Evolutionary conservation across 2,113 vertebrate species (phyloP).

Genomic region (Mionectes macconnelli): DNA sequence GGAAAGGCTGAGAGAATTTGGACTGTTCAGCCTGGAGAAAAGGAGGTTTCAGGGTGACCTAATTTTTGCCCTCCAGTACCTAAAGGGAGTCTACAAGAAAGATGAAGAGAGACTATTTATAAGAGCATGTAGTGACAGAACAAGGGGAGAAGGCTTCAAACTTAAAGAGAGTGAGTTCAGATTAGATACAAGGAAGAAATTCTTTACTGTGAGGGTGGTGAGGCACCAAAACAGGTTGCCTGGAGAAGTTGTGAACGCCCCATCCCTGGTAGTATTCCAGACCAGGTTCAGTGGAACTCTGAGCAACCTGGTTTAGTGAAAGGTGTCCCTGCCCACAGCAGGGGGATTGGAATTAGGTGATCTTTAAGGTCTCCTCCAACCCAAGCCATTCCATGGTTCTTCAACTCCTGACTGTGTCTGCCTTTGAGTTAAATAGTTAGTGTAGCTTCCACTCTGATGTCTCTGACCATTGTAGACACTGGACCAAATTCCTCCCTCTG

Average conservation of each 20-base stretch:
- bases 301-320: background rate
- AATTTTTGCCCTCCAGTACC: no score
- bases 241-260: background rate
- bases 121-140: background rate
- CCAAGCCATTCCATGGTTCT: background rate
- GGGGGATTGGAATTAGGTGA: background rate
- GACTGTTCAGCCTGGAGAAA: background rate
- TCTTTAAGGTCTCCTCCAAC: background rate
- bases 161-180: background rate
- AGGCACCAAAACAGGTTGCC: background rate
- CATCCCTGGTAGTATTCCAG: background rate
- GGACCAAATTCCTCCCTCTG: background rate
- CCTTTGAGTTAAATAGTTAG: background rate
- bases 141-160: background rate
- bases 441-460: background rate
- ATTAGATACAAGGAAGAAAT: background rate
- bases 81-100: no score
- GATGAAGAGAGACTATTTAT: no score
- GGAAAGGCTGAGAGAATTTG: background rate
- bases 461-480: background rate
- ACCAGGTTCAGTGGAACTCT: background rate
- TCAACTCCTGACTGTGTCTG: background rate
- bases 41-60: no score
- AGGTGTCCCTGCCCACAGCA: background rate
- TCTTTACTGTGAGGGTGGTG: background rate